phyloP scores from a whole-genome alignment of 1,140 invertebrate species.

The Achroia grisella region DNA sequence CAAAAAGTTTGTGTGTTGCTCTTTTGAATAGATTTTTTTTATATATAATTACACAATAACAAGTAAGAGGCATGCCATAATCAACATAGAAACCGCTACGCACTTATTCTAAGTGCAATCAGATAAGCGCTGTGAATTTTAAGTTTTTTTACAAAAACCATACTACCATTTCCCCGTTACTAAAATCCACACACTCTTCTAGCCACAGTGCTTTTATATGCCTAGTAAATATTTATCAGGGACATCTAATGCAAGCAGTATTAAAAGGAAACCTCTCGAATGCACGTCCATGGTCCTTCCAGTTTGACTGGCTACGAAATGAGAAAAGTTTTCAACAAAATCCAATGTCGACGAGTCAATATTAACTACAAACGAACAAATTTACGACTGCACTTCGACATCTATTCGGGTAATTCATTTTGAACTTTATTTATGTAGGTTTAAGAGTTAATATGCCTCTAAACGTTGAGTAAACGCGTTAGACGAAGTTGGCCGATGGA shows the following conservation, averaged over 20 bases:
- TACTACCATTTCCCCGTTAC: too few relatives aligned
- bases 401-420: not conserved
- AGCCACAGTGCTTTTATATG: too few relatives aligned
- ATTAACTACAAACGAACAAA: conserved; percentile 50
- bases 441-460: not conserved
- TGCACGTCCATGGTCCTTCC: conserved; percentile 24
- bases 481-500: not conserved
- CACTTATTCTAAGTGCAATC: too few relatives aligned
- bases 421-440: not conserved
- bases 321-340: conserved; percentile 62
- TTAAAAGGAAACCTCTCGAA: conserved; percentile 24
- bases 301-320: conserved; percentile 49
- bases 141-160: too few relatives aligned
- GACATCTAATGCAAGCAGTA: conserved; percentile 20
- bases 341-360: conserved; percentile 55
- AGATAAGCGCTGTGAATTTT: too few relatives aligned
- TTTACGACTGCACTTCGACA: conserved; percentile 9
- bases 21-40: too few relatives aligned
- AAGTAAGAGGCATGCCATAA: too few relatives aligned
- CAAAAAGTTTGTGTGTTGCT: too few relatives aligned
- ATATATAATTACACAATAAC: too few relatives aligned
- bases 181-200: too few relatives aligned
- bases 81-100: too few relatives aligned
- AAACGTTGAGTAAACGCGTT: not conserved
- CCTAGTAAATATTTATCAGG: too few relatives aligned